These are phyloP conservation scores for Scortum barcoo DNA, from an alignment of 2,113 vertebrate species.

Conservation along the genomic window DNA sequence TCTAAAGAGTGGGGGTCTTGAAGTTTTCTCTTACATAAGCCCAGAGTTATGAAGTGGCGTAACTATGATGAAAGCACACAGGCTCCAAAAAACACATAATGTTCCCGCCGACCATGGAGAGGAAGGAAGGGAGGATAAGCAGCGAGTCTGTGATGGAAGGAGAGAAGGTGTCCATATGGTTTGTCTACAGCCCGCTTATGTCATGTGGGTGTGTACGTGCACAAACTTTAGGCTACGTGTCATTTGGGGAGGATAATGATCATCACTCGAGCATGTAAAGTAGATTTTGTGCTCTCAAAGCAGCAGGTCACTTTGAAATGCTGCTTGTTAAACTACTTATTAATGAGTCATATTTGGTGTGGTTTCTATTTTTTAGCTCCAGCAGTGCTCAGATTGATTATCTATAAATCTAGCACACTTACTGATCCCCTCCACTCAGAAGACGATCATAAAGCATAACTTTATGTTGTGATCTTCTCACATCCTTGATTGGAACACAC, in stretches of 20 bases:
- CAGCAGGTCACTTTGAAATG: neutral
- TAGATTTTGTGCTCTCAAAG: neutral
- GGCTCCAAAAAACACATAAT: neutral
- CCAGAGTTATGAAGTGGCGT: neutral
- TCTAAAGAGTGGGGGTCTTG: neutral
- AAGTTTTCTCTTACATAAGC: neutral
- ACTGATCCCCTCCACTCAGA: neutral
- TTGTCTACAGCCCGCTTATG: slow-evolving; percentile 11
- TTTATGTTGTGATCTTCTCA: neutral
- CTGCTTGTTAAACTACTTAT: no score
- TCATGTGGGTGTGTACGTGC: neutral
- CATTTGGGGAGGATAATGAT: neutral
- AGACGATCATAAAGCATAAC: neutral
- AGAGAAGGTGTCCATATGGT: slow-evolving; percentile 2
- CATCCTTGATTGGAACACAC: slow-evolving; percentile 3
- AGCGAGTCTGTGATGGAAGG: neutral
- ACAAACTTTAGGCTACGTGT: neutral
- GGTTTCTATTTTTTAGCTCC: neutral
- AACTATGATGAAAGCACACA: neutral
- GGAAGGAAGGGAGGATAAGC: slow-evolving; percentile 1
- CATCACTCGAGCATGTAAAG: neutral
- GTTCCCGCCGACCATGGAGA: neutral
- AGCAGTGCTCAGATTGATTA: neutral
- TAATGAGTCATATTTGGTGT: neutral
- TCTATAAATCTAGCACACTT: neutral